Conservation (phyloP, 2,113 vertebrate species). For the Tyto alba region DNA sequence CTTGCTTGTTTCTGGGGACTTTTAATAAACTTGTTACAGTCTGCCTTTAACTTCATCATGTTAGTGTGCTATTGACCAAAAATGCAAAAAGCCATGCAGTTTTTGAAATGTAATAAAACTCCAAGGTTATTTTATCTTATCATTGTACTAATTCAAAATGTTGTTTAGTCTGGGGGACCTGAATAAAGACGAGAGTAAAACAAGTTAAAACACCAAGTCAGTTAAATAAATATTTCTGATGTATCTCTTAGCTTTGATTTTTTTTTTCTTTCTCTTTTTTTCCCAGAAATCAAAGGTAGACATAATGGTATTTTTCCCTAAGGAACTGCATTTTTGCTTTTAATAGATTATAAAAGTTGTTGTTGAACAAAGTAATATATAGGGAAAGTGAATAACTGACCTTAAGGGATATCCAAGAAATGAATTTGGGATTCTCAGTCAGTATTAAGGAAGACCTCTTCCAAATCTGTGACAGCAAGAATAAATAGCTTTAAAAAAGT, state of each 20-base stretch:
- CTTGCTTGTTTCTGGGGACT: background rate
- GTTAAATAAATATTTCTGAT: background rate
- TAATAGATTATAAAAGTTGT: background rate
- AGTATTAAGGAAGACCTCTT: background rate
- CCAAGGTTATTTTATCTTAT: background rate
- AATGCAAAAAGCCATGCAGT: background rate
- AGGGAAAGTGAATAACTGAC: background rate
- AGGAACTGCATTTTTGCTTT: background rate
- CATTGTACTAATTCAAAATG: background rate
- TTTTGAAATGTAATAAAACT: background rate
- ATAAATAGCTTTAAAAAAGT: background rate
- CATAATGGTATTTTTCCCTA: background rate
- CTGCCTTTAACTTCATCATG: background rate
- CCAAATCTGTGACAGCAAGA: background rate
- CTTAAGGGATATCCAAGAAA: background rate
- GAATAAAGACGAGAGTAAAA: background rate
- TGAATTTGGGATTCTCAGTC: background rate
- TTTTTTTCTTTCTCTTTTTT: background rate
- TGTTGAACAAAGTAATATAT: background rate
- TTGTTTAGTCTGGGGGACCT: too few species aligned
- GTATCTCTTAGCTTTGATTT: background rate
- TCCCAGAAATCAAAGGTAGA: background rate
- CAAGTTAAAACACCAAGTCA: background rate
- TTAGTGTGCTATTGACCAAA: background rate
- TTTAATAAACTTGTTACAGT: background rate